phyloP scores from a whole-genome alignment of 2,888 invertebrate genomes.

The Neria commutata region DNA sequence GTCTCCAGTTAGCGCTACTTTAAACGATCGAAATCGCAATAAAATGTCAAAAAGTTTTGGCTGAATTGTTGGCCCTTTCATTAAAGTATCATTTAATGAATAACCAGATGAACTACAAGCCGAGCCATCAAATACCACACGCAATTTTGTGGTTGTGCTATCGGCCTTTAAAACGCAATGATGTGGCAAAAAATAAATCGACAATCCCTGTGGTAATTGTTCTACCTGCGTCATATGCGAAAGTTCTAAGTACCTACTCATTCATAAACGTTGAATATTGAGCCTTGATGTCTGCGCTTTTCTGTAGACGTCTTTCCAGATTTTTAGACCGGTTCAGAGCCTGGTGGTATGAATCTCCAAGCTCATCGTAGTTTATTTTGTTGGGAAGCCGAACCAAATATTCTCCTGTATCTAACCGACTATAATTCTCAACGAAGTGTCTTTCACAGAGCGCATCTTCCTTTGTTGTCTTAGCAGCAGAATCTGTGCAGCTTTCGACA shows the following conservation, averaged over 20 bases:
- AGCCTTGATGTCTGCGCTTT: conserved; percentile 7
- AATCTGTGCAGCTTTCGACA: conserved; percentile 20
- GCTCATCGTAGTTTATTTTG: background rate
- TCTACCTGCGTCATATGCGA: conserved; percentile 14
- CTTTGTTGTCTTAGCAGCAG: background rate
- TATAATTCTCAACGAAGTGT: conserved; percentile 20
- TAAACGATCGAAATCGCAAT: conserved; percentile 17
- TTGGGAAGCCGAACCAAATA: conserved; percentile 13
- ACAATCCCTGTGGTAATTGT: background rate
- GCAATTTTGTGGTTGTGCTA: conserved; percentile 3
- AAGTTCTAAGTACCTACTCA: conserved; percentile 20
- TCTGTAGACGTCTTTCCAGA: conserved; percentile 22
- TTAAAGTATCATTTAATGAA: conserved; percentile 13
- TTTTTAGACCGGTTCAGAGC: conserved; percentile 16
- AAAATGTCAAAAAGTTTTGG: conserved; percentile 20
- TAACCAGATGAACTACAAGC: conserved; percentile 11
- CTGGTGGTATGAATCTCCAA: conserved; percentile 23
- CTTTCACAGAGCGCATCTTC: conserved; percentile 15
- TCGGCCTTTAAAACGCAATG: conserved; percentile 17
- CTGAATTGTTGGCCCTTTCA: conserved; percentile 18
- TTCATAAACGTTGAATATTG: conserved; percentile 13
- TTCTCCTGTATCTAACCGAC: conserved; percentile 11
- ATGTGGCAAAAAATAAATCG: conserved; percentile 19
- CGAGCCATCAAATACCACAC: conserved; percentile 14
- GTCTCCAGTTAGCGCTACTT: conserved; percentile 21